Evolutionary conservation across 2,888 invertebrate genomes (phyloP).

Genomic region (Archaeoteleia sp.): DNA sequence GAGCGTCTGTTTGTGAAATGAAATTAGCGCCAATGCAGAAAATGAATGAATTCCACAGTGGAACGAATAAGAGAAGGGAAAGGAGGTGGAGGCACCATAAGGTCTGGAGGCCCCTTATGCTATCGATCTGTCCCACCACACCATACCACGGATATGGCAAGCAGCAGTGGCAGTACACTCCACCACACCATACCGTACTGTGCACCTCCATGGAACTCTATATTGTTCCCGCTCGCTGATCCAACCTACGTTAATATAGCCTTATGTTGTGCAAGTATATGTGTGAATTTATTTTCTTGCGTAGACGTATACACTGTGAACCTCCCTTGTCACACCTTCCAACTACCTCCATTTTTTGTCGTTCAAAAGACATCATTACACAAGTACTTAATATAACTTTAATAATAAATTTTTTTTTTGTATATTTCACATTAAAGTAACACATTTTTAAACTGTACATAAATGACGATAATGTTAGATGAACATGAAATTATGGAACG

Average conservation of each 20-base stretch:
- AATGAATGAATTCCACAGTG: slow-evolving; percentile 31
- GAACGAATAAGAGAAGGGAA: slow-evolving; percentile 34
- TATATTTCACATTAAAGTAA: too few species aligned
- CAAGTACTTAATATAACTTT: too few species aligned
- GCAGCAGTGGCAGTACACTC: slow-evolving; percentile 22
- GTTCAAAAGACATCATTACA: too few species aligned
- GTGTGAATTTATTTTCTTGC: slow-evolving; percentile 22
- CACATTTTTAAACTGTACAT: too few species aligned
- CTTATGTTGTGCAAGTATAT: too few species aligned
- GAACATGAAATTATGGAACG: too few species aligned
- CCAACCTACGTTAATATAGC: too few species aligned
- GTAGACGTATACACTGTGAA: background rate
- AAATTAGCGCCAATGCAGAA: slow-evolving; percentile 25
- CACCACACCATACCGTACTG: slow-evolving; percentile 47
- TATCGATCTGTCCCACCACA: slow-evolving; percentile 69
- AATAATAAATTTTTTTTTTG: too few species aligned
- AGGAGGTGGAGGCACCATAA: slow-evolving; percentile 68
- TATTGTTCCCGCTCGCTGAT: slow-evolving; percentile 58
- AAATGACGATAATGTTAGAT: too few species aligned
- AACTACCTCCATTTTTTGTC: slow-evolving; percentile 18
- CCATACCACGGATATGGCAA: slow-evolving; percentile 59
- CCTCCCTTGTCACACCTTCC: too few species aligned
- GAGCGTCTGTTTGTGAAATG: slow-evolving; percentile 12
- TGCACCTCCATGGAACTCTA: slow-evolving; percentile 61
- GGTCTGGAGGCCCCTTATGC: slow-evolving; percentile 69